A percentile compares a stretch with the other conserved stretches of the same genome.
phyloP scores from a whole-genome alignment of 1,140 invertebrate species.

The Drosophila pectinifera region DNA sequence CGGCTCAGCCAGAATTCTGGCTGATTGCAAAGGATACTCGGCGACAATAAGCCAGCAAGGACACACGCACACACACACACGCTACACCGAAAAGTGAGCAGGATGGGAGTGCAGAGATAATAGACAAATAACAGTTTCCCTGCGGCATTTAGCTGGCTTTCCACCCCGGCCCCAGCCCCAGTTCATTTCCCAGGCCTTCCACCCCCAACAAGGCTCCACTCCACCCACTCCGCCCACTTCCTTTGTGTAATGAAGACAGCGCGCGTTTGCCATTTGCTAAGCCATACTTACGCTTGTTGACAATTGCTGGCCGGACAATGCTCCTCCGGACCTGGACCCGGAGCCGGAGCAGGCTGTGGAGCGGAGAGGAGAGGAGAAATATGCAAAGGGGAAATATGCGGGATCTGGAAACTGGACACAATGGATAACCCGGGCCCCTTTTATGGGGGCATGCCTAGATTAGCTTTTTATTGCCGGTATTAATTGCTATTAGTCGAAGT shows the following conservation, averaged over 20 bases:
- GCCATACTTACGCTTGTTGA: constrained; percentile 83
- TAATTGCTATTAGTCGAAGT: constrained; percentile 83
- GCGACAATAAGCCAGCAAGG: constrained; percentile 73
- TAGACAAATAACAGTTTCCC: constrained; percentile 83
- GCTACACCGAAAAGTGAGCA: constrained; percentile 25
- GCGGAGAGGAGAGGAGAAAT: too few relatives aligned
- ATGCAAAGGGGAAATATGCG: constrained; percentile 69
- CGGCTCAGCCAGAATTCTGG: constrained; percentile 72
- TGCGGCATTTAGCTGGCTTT: constrained; percentile 74
- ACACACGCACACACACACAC: constrained; percentile 37
- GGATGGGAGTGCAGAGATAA: constrained; percentile 71
- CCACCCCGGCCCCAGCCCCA: constrained; percentile 21
- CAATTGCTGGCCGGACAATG: constrained; percentile 65
- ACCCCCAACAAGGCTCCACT: constrained; percentile 5
- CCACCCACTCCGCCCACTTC: constrained; percentile 20
- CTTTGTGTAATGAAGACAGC: constrained; percentile 77
- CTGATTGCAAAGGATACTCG: constrained; percentile 81
- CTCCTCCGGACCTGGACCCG: constrained; percentile 7
- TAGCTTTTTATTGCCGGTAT: constrained; percentile 83
- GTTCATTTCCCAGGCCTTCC: constrained; percentile 18
- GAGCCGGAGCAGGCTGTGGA: not conserved
- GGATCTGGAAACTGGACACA: constrained; percentile 52
- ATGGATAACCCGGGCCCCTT: constrained; percentile 53
- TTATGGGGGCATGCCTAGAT: constrained; percentile 71
- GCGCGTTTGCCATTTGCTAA: constrained; percentile 63